Conservation (phyloP, 1,140 invertebrate species). For the Aphidius ervi region DNA sequence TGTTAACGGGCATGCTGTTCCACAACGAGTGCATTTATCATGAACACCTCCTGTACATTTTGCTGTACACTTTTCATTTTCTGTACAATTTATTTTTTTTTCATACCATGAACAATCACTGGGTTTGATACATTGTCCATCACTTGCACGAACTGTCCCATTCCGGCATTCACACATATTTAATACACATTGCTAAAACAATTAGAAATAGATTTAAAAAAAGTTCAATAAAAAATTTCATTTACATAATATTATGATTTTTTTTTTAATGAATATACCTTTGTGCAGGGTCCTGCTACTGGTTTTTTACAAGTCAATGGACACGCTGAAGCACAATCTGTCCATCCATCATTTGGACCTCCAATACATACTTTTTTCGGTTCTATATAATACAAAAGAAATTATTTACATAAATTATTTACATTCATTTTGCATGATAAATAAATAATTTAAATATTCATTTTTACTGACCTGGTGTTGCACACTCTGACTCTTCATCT, state of each 20-base stretch:
- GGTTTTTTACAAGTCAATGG: slow-evolving; percentile 1
- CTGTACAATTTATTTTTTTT: too few species aligned
- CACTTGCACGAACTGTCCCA: background rate
- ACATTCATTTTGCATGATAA: too few species aligned
- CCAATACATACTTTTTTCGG: background rate
- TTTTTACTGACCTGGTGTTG: too few species aligned
- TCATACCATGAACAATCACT: background rate
- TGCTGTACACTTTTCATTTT: background rate
- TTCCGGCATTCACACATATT: background rate
- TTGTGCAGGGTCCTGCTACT: background rate
- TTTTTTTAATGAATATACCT: too few species aligned
- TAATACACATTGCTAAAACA: background rate
- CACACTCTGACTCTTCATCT: too few species aligned
- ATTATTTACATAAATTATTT: too few species aligned
- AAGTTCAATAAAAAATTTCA: too few species aligned
- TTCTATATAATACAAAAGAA: too few species aligned
- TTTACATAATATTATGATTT: too few species aligned
- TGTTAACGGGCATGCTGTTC: slow-evolving; percentile 10
- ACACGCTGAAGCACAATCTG: slow-evolving; percentile 5
- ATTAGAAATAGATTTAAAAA: too few species aligned
- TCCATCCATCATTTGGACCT: slow-evolving; percentile 7
- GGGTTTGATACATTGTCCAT: background rate
- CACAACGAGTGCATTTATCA: slow-evolving; percentile 9
- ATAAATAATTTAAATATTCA: too few species aligned
- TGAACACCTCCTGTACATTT: slow-evolving; percentile 3